These are phyloP conservation scores for Eulemur coronatus DNA, from an alignment of 2,797 vertebrate species.

Conservation along the genomic window DNA sequence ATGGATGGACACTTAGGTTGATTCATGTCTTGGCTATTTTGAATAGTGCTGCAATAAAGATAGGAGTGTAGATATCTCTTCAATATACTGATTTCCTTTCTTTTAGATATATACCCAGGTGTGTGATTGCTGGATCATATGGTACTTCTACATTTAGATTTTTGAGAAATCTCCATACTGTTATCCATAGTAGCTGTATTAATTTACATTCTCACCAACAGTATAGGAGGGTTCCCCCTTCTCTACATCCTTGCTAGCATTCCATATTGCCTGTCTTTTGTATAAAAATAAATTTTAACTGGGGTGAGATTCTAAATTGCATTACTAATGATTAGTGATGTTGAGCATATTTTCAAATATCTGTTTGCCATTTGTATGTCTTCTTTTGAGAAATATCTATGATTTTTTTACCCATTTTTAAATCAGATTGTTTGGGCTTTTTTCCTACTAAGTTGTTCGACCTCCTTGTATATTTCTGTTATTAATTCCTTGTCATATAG, in stretches of 20 bases:
- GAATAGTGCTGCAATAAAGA: not conserved
- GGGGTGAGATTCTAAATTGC: not conserved
- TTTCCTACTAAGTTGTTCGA: not conserved
- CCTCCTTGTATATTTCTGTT: not conserved
- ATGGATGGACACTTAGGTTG: not conserved
- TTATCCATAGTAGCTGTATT: not conserved
- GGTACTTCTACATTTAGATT: not conserved
- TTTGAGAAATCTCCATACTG: not conserved
- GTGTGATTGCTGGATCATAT: not conserved
- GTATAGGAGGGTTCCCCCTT: not conserved
- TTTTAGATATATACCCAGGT: not conserved
- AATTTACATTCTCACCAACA: not conserved
- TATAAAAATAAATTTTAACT: not conserved
- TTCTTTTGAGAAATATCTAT: not conserved
- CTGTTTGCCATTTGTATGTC: not conserved
- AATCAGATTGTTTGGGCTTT: not conserved
- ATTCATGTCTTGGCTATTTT: not conserved
- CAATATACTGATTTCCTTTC: not conserved
- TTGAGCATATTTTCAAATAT: not conserved
- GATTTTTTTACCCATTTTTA: not conserved
- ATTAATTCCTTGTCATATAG: not conserved
- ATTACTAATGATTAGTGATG: not conserved
- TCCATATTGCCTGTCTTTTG: not conserved
- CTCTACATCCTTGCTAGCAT: not conserved
- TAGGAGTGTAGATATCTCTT: not conserved